These are phyloP conservation scores for Dermolepida albohirtum DNA, from an alignment of 2,888 invertebrate species.

Conservation along the genomic window DNA sequence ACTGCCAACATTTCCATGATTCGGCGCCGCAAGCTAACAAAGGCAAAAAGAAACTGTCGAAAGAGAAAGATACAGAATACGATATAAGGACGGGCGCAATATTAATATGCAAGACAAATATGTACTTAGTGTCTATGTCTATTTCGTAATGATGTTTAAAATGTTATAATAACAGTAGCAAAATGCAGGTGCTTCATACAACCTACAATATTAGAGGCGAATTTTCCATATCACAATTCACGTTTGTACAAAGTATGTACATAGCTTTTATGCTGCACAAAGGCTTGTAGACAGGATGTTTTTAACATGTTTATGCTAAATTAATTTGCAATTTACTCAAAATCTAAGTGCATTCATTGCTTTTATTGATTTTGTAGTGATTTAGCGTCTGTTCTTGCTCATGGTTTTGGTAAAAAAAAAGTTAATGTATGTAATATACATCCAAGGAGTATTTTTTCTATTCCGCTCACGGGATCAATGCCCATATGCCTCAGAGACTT, in stretches of 20 bases:
- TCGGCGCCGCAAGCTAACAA: background rate
- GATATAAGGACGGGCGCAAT: background rate
- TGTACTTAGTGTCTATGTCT: slow-evolving; percentile 24
- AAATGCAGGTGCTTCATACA: background rate
- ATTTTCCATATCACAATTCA: background rate
- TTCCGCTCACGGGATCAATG: too few species aligned
- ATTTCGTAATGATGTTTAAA: slow-evolving; percentile 20
- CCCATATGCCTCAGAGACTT: too few species aligned
- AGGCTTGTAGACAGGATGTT: slow-evolving; percentile 10
- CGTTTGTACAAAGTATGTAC: too few species aligned
- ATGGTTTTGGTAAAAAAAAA: too few species aligned
- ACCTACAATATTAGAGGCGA: slow-evolving; percentile 1
- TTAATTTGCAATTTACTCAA: background rate
- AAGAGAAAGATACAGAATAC: background rate
- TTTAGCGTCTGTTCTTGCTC: too few species aligned
- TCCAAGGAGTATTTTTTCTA: too few species aligned
- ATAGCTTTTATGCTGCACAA: background rate
- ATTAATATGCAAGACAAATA: slow-evolving; percentile 17
- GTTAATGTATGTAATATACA: too few species aligned
- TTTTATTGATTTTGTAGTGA: too few species aligned
- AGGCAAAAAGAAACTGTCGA: background rate
- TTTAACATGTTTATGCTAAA: slow-evolving; percentile 13
- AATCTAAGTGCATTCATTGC: slow-evolving; percentile 1
- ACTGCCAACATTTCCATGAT: too few species aligned
- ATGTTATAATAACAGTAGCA: slow-evolving; percentile 2